Evolutionary conservation across 1,140 invertebrate species (phyloP), one percentile per base, ranked within the genome.

Genomic region (Spodoptera frugiperda): DNA sequence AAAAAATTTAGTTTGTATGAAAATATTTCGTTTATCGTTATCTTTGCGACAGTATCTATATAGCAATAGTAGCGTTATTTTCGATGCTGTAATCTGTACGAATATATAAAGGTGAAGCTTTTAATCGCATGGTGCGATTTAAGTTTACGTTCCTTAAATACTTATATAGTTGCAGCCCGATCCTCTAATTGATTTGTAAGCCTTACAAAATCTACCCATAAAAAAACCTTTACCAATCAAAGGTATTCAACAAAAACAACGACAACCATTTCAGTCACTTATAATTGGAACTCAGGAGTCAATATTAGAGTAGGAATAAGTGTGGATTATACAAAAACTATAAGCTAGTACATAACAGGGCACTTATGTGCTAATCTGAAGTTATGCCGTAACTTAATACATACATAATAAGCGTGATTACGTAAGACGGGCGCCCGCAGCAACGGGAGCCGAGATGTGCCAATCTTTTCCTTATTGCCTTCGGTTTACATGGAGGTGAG

Each of bases 371-470:
- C 83, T 87, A 87, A 88, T 82, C 81, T 78, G 61, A 76, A 49
- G 77, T 8, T 30, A 48, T 49, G 70, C 51, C 51, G 83, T 80
- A 77, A 85, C 80, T 84, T 87, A 86, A 87, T 86, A 85, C 84
- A 87, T 88, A 89, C 86, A 88, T 89, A 90, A 91, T 91, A 83
- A 85, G 87, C 78, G 87, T 84, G 87, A 87, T 90, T 89, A 90
- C 83, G 84, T 85, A 89, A 88, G 86, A 85, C 84, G 80, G 78
- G 78, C 65, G 86, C 87, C 82, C 70, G 76, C 76, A 78, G 84
- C 86, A 87, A 85, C 88, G 87, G 89, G 88, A 85, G 89, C 84
- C 82, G 81, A 84, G 89, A 88, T 91, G 89, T 91, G 89, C 89
- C 87, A 91, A 91, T 91, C 88, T 89, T 90, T 89, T 89, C 83